phyloP scores from a whole-genome alignment of 1,140 invertebrate species.

The Euschistus heros region DNA sequence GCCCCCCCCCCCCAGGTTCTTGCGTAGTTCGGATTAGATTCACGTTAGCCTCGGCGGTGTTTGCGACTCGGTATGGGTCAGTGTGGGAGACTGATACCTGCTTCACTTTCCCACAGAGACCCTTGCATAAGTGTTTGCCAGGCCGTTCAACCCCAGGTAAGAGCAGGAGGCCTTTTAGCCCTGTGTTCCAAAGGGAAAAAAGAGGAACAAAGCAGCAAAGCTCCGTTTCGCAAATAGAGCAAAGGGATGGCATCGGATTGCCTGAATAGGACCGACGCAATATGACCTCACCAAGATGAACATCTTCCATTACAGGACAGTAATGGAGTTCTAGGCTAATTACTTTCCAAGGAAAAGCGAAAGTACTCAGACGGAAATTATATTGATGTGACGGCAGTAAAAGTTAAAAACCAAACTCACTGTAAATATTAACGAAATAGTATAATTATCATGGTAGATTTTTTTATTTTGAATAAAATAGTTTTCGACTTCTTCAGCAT shows the following conservation, averaged over 20 bases:
- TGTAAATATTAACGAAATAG: too few species aligned
- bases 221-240: conserved; percentile 8
- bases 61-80: neutral
- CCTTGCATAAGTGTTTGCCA: conserved; percentile 6
- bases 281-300: too few species aligned
- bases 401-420: too few species aligned
- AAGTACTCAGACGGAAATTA: too few species aligned
- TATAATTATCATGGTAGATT: too few species aligned
- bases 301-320: too few species aligned
- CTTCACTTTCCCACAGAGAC: conserved; percentile 1
- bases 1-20: neutral
- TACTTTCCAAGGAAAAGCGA: too few species aligned
- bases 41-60: neutral
- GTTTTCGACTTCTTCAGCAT: too few species aligned
- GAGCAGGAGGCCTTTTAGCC: neutral
- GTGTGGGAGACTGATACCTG: neutral
- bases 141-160: conserved; percentile 6
- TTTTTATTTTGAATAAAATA: too few species aligned
- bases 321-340: too few species aligned
- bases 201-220: conserved; percentile 4
- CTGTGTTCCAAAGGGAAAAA: neutral
- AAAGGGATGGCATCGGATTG: conserved; percentile 2
- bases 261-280: neutral
- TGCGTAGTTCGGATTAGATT: neutral
- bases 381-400: too few species aligned